Base-by-base conservation (phyloP, 1,140 invertebrate species). In the Forficula auricularia region DNA sequence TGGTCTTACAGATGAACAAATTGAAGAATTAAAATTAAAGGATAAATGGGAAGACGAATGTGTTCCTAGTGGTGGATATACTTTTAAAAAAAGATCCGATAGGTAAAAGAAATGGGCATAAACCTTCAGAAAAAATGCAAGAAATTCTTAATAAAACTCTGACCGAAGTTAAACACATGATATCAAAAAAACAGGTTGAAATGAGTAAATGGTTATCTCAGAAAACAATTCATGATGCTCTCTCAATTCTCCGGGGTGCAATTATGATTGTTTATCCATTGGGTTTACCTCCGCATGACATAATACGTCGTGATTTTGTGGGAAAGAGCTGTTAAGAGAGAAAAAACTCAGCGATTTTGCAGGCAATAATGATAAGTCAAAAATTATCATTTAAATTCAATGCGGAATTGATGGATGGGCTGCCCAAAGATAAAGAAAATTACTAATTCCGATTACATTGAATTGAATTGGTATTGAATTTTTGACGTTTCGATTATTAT, bases 181-280 rank as follows among this genome's bases (percentile, higher is more conserved):
- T 88, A 44, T 83, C 80, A 20, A 86, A 90, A 63, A 72, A 30
- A 61, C 73, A 30, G 71, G 77, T 13, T 71, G 75, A n/a, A n/a
- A n/a, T n/a, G n/a, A n/a, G n/a, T n/a, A n/a, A n/a, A 44, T 58
- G 64, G 39, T 57, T 94, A 27, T 85, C 75, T 4, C 68, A 75
- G 42, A 78, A 77, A 53, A 70, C 68, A 22, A 67, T 91, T 16
- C 65, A 75, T 41, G 66, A 72, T 51, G 79, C 82, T 2, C 53
- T 95, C 14, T 77, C 84, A 50, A 72, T 91, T 38, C 58, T 95
- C 0, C 71, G 74, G 50, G 90, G 90, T 0, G 82, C 87, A 9
- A 74, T 86, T 0, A 88, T 73, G 52, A 92, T 95, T 42, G 86
- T 89, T 3, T 96, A 94, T 65, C 91, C 90, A 0, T 91, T 89